Base-by-base conservation (phyloP, 1,140 invertebrate species). In the Sweltsa coloradensis region DNA sequence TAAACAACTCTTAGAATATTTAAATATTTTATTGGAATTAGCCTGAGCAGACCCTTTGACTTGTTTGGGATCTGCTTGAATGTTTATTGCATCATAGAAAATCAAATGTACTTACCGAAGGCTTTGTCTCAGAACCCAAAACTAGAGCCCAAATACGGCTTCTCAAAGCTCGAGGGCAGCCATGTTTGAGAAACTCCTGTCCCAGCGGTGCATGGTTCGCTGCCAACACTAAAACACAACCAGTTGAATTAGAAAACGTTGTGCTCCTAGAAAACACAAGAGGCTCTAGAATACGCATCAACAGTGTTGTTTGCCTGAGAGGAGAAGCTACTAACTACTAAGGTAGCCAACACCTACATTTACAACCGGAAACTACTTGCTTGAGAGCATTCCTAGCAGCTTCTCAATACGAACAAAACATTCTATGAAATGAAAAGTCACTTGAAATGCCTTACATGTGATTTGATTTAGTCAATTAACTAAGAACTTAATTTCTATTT, bases 131-230 rank as follows among this genome's bases (percentile, higher is more conserved):
- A 1, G 85, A 78, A 27, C 85, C 85, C 18, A 94, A 68, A 13
- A 92, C 79, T 49, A 89, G 76, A 2, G 79, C 73, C 89, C 89
- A 94, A 2, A 93, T 65, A 53, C 70, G 75, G 1, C 80, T 81
- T 36, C 90, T 65, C 1, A 90, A 64, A 49, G 79, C 79, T 51
- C 80, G 73, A 0, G 89, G 88, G 55, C 84, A 85, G 2, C 89
- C 89, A 52, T 78, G 80, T 68, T 93, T 93, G 2, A 89, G 66
- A 68, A 79, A 93, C 66, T 93, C 89, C 64, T 86, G 83, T 43
- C 78, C 77, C 5, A 85, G 70, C 0, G 82, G 82, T 0, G 83
- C 81, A 56, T 84, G 79, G 56, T 81, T 81, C 31, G 75, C 70
- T 3, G 59, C 63, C 2, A 81, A 60, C 16, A 85, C 78, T 67